Evolutionary conservation across 2,797 vertebrate species (phyloP).

Genomic region (Odontamblyopus rebecca): DNA sequence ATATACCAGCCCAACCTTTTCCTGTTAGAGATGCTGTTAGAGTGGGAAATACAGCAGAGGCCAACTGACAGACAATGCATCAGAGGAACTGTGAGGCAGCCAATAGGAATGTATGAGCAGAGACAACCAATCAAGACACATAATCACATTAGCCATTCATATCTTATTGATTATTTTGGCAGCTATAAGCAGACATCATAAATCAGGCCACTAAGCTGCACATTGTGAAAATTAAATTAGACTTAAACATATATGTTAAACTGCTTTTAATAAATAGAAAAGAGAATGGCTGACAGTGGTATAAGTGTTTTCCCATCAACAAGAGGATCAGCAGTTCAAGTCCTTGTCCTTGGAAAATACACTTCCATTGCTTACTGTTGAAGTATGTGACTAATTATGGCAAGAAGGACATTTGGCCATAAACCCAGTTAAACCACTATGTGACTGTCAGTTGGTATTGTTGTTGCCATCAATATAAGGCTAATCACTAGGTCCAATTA

Average conservation of each 20-base stretch:
- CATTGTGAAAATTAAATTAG: neutral
- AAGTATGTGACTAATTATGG: neutral
- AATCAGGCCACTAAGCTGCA: neutral
- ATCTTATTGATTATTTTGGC: neutral
- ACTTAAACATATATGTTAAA: neutral
- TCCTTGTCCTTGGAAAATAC: neutral
- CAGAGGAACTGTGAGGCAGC: neutral
- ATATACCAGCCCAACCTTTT: conserved; percentile 52
- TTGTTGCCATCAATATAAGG: neutral
- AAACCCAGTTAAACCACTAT: neutral
- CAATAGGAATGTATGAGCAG: neutral
- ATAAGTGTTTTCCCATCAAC: neutral
- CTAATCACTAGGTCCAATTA: neutral
- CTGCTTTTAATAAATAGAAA: neutral
- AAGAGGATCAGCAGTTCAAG: neutral
- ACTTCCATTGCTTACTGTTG: neutral
- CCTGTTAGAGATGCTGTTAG: conserved; percentile 44
- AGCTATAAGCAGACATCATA: neutral
- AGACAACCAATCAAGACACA: neutral
- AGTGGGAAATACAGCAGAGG: conserved; percentile 39
- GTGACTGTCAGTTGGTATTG: neutral
- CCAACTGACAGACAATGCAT: conserved; percentile 23
- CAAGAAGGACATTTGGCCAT: conserved; percentile 1
- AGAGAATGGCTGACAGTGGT: neutral
- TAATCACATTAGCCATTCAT: conserved; percentile 4